Evolutionary conservation across 2,113 vertebrate genomes (phyloP).

Genomic region (Leuciscus idus): DNA sequence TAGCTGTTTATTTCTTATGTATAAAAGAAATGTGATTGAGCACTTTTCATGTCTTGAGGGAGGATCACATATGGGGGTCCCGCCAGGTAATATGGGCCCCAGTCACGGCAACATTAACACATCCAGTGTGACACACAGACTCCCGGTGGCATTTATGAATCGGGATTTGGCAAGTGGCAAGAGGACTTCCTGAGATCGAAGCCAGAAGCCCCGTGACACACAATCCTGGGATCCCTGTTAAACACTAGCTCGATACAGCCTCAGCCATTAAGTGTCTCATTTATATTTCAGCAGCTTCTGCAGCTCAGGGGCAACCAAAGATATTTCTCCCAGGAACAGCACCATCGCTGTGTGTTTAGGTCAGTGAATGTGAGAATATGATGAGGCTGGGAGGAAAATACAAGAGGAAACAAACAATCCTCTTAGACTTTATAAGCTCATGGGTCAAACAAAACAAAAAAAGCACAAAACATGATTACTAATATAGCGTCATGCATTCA

Average conservation of each 20-base stretch:
- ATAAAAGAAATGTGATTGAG: constrained; percentile 5
- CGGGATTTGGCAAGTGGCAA: constrained; percentile 6
- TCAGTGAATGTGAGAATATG: constrained; percentile 42
- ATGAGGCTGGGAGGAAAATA: constrained; percentile 18
- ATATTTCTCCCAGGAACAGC: constrained; percentile 48
- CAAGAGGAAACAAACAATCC: constrained; percentile 19
- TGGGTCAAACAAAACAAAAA: background rate
- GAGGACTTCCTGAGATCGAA: constrained; percentile 50
- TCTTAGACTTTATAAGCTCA: background rate
- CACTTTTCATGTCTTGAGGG: constrained; percentile 8
- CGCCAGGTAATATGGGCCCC: background rate
- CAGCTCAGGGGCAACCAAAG: constrained; percentile 51
- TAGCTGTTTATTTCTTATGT: constrained; percentile 2
- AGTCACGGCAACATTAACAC: background rate
- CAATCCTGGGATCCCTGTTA: constrained; percentile 51
- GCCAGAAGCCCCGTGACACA: constrained; percentile 46
- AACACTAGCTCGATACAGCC: constrained; percentile 59
- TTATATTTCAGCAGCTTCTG: constrained; percentile 61
- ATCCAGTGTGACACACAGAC: constrained; percentile 8
- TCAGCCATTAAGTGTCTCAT: constrained; percentile 56
- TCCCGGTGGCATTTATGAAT: constrained; percentile 47
- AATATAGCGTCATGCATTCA: background rate
- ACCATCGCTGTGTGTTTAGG: constrained; percentile 27
- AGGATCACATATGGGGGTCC: background rate
- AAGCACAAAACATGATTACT: background rate